Conservation (phyloP, 2,888 invertebrate genomes). For the Bombylius major region DNA sequence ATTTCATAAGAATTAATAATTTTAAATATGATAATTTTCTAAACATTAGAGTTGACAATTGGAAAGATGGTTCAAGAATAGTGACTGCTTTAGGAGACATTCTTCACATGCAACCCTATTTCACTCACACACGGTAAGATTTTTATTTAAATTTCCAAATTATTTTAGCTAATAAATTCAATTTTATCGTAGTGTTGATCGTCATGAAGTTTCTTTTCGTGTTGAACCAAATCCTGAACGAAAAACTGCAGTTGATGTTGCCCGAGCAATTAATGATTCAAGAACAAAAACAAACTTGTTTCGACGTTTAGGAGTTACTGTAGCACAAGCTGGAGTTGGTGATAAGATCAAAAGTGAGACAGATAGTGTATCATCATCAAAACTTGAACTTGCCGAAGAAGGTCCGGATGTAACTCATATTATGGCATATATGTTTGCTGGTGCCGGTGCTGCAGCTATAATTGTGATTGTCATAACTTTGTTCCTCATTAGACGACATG, state of each 20-base stretch:
- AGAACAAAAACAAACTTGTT: slow-evolving; percentile 54
- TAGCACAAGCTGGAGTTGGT: slow-evolving; percentile 63
- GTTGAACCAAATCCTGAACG: slow-evolving; percentile 37
- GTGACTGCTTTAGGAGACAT: slow-evolving; percentile 56
- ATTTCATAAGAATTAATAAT: too few relatives aligned
- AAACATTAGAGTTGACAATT: slow-evolving; percentile 41
- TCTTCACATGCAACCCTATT: slow-evolving; percentile 40
- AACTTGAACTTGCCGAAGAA: slow-evolving; percentile 34
- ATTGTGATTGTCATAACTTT: slow-evolving; percentile 51
- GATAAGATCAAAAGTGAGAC: slow-evolving; percentile 50
- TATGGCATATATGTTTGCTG: slow-evolving; percentile 38
- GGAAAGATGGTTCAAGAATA: slow-evolving; percentile 62
- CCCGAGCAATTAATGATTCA: slow-evolving; percentile 33
- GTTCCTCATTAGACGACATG: slow-evolving; percentile 60
- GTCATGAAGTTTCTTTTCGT: slow-evolving; percentile 51
- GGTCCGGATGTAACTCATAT: slow-evolving; percentile 37
- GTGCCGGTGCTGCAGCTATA: slow-evolving; percentile 51
- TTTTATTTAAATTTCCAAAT: background rate
- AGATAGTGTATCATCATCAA: slow-evolving; percentile 28
- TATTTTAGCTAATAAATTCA: background rate
- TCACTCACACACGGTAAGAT: slow-evolving; percentile 13
- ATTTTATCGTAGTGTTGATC: slow-evolving; percentile 44
- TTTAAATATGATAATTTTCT: too few relatives aligned
- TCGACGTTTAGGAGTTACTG: slow-evolving; percentile 52
- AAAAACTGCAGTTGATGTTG: slow-evolving; percentile 34